phyloP scores from a whole-genome alignment of 2,113 vertebrate species.

The Epinephelus cyanopodus region DNA sequence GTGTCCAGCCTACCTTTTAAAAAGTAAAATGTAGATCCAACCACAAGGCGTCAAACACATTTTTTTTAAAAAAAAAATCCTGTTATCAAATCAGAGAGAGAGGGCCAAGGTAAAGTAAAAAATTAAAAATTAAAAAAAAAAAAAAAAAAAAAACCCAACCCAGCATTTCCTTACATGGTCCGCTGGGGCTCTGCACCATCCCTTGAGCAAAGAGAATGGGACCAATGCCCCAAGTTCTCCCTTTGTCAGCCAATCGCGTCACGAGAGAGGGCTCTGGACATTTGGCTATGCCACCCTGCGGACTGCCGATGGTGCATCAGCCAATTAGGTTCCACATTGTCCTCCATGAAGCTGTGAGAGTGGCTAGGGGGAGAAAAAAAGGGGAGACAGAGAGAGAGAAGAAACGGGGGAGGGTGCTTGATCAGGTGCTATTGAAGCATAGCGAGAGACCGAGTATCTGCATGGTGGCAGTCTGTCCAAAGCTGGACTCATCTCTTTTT shows the following conservation, averaged over 20 bases:
- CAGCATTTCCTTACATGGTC: conserved; percentile 81
- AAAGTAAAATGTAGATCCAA: conserved; percentile 74
- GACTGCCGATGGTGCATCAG: conserved; percentile 84
- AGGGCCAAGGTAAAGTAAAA: conserved; percentile 69
- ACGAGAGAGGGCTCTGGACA: conserved; percentile 84
- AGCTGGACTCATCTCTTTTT: conserved; percentile 69
- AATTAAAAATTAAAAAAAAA: conserved; percentile 18
- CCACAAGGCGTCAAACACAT: conserved; percentile 59
- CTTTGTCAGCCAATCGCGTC: conserved; percentile 88
- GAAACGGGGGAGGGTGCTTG: conserved; percentile 81
- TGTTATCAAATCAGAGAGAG: conserved; percentile 81
- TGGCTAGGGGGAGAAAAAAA: conserved; percentile 82
- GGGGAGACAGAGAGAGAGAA: conserved; percentile 82
- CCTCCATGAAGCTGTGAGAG: conserved; percentile 87
- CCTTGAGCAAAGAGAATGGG: conserved; percentile 78
- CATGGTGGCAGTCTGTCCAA: conserved; percentile 73
- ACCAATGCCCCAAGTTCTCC: conserved; percentile 83
- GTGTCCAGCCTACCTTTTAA: conserved; percentile 68
- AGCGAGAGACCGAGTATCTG: conserved; percentile 77
- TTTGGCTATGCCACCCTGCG: conserved; percentile 84
- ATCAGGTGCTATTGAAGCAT: conserved; percentile 82
- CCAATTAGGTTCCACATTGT: conserved; percentile 89
- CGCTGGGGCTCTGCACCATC: conserved; percentile 83
- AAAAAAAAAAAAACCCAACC: conserved; percentile 21
- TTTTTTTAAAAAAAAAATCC: conserved; percentile 49